Conservation (phyloP, 2,113 vertebrate species). For the Rutilus rutilus region DNA sequence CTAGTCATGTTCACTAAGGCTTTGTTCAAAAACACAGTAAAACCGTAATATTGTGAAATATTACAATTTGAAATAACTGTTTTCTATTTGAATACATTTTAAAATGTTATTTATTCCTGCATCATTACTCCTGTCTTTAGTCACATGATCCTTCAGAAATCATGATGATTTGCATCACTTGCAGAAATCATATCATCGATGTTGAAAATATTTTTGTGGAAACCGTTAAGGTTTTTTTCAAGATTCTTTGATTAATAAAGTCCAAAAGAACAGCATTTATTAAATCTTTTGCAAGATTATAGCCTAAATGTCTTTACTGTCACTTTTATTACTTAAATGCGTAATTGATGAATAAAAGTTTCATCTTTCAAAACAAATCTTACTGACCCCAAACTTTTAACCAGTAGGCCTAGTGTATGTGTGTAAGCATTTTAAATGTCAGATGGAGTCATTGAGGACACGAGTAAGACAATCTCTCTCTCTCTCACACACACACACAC, state of each 20-base stretch:
- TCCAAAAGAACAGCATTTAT: not conserved
- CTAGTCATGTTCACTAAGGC: not conserved
- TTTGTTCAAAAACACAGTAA: not conserved
- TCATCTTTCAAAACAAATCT: not conserved
- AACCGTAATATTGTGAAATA: not conserved
- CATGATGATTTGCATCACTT: too few species aligned
- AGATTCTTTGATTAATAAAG: not conserved
- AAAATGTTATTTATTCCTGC: too few species aligned
- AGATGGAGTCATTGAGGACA: conserved; percentile 4
- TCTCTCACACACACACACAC: not conserved
- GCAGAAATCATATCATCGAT: too few species aligned
- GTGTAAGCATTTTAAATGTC: not conserved
- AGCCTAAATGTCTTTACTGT: too few species aligned
- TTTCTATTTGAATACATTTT: not conserved
- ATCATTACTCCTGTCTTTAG: too few species aligned
- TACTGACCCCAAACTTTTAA: not conserved
- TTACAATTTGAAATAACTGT: not conserved
- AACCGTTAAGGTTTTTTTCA: not conserved
- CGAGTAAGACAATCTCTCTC: conserved; percentile 49
- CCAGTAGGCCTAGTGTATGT: not conserved
- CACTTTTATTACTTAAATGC: too few species aligned
- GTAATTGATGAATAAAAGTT: too few species aligned
- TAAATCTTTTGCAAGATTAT: not conserved
- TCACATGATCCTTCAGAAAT: too few species aligned
- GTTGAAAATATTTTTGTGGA: not conserved